phyloP scores from a whole-genome alignment of 2,113 vertebrate species.

The Rhinogobius similis region DNA sequence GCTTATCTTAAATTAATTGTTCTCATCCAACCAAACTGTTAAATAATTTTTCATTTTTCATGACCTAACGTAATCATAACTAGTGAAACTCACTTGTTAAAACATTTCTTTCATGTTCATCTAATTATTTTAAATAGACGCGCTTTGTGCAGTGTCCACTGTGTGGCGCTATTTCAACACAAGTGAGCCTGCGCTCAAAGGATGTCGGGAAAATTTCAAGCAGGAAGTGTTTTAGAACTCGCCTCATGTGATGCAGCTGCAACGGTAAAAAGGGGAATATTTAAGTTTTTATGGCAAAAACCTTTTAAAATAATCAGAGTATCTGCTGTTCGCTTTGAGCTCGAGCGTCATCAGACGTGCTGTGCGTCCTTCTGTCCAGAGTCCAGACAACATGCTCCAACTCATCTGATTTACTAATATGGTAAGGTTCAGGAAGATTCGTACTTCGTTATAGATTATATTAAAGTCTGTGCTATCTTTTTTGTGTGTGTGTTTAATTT shows the following conservation, averaged over 20 bases:
- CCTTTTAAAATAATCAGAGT: neutral
- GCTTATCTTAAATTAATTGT: no score
- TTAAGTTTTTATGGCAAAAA: neutral
- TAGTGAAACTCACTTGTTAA: no score
- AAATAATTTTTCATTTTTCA: no score
- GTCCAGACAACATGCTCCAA: neutral
- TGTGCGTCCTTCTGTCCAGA: neutral
- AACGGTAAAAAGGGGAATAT: neutral
- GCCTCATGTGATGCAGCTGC: neutral
- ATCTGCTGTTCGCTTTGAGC: no score
- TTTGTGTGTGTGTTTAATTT: neutral
- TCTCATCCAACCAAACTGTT: no score
- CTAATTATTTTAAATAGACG: no score
- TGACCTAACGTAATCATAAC: no score
- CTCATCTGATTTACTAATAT: neutral
- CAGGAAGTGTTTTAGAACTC: neutral
- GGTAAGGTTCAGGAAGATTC: neutral
- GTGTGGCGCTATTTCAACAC: neutral
- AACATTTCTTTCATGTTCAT: no score
- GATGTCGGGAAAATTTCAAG: neutral
- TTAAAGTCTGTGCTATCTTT: neutral
- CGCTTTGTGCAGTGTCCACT: neutral
- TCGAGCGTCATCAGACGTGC: no score
- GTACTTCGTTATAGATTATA: neutral
- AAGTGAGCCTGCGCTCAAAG: neutral